Base-by-base conservation (phyloP, 2,797 vertebrate genomes). In the Acomys russatus region DNA sequence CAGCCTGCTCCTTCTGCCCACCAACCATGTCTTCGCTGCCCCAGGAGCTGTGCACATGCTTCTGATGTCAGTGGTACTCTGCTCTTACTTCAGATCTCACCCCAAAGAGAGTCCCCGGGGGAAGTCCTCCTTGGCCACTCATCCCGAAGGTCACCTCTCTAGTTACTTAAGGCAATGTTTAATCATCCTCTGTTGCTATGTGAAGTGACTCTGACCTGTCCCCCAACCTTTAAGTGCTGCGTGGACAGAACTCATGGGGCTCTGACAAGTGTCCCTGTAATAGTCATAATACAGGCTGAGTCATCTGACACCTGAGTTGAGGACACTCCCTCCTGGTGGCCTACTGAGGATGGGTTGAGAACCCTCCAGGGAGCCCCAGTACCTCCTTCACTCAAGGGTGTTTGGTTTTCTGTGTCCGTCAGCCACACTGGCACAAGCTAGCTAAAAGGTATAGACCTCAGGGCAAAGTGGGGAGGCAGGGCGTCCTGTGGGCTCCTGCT, bases 41-140 rank as follows among this genome's bases (percentile, higher is more conserved):
- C 70, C 73, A 44, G 66, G 86, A n/a, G 38, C 61, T 91, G 88
- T 79, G 59, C 56, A 78, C 70, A 22, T 4, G 6, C 8, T 83
- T 59, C 54, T 35, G 63, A 38, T 10, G 33, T 59, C 22, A 33
- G 12, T 3, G 88, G 73, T 23, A 38, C 49, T 83, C 59, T 59
- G 30, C 22, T 96, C 38, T 56, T 87, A 8, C 14, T 33, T 78
- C n/a, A 61, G 59, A 1, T n/a, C 38, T 68, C 74, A 95, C 38
- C 78, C 63, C 33, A 76, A 70, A 88, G 71, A 90, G 12, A 20
- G 35, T 93, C 94, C 6, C 89, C 82, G 71, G 82, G 74, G 61
- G 44, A 93, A 94, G 54, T 54, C 38, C n/a, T 89, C 49, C 61
- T 20, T n/a, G 44, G 59, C 6, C 30, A 17, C 54, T 23, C 70